phyloP scores from a whole-genome alignment of 2,888 invertebrate species.

The Tipula lateralis region DNA sequence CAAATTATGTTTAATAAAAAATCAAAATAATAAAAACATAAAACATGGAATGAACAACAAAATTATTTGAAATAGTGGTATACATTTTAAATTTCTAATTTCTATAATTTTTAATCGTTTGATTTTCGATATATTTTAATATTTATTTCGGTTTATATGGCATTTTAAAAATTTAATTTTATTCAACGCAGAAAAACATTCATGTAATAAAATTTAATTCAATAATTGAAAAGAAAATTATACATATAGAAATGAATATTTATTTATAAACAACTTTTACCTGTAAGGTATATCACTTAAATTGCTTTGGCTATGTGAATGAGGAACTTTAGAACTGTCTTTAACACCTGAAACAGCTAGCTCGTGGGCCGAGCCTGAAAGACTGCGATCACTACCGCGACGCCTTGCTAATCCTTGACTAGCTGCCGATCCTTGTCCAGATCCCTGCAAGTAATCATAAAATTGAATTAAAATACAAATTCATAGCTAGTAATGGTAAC shows the following conservation, averaged over 20 bases:
- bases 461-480: no score
- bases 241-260: conserved; percentile 27
- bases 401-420: conserved; percentile 54
- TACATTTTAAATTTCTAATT: not conserved
- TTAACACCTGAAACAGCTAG: conserved; percentile 68
- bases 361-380: conserved; percentile 80
- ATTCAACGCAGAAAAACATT: not conserved
- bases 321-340: conserved; percentile 63
- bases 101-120: not conserved
- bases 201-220: conserved; percentile 24
- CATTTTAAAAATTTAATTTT: not conserved
- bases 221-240: not conserved
- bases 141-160: not conserved
- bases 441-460: conserved; percentile 29
- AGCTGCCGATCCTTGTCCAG: conserved; percentile 40
- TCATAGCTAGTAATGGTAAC: no score
- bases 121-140: not conserved
- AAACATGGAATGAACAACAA: not conserved
- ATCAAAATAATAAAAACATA: conserved; percentile 20
- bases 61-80: no score
- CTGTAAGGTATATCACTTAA: conserved; percentile 79
- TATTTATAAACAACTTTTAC: conserved; percentile 48
- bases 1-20: conserved; percentile 44
- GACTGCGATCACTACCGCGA: conserved; percentile 77
- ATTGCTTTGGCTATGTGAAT: conserved; percentile 87